Evolutionary conservation across 2,888 invertebrate genomes (phyloP).

Genomic region (Orchestes rusci): DNA sequence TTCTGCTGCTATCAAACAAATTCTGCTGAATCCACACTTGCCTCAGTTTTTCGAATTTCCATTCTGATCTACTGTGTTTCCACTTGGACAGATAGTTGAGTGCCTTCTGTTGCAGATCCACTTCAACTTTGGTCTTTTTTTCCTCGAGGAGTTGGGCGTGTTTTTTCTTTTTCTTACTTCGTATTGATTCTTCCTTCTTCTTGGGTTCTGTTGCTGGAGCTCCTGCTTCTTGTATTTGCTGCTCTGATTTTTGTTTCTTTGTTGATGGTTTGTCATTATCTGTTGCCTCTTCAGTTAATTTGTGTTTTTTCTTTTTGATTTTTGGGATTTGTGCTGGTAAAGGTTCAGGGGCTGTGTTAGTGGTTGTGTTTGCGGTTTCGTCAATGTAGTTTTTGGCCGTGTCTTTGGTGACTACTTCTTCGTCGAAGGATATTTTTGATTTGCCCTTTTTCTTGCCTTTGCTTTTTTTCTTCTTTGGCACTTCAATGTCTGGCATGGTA

Average conservation of each 20-base stretch:
- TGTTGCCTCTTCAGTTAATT: neutral
- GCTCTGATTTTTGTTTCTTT: slow-evolving; percentile 1
- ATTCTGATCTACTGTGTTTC: slow-evolving; percentile 60
- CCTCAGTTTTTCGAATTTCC: slow-evolving; percentile 75
- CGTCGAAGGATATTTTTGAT: slow-evolving; percentile 19
- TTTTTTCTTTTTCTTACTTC: slow-evolving; percentile 59
- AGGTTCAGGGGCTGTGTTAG: neutral
- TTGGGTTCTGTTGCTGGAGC: neutral
- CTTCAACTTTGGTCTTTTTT: slow-evolving; percentile 48
- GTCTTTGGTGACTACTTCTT: slow-evolving; percentile 16
- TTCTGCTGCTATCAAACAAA: slow-evolving; percentile 53
- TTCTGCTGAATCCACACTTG: slow-evolving; percentile 71
- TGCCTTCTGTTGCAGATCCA: slow-evolving; percentile 54
- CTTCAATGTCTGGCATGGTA: too few species aligned
- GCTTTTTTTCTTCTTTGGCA: neutral
- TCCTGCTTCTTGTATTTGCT: slow-evolving; percentile 2
- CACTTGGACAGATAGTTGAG: slow-evolving; percentile 64
- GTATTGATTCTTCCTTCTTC: slow-evolving; percentile 48
- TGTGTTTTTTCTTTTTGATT: slow-evolving; percentile 2
- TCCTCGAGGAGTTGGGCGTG: slow-evolving; percentile 50
- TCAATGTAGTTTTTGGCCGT: slow-evolving; percentile 11
- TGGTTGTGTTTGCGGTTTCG: neutral
- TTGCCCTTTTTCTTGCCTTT: slow-evolving; percentile 6
- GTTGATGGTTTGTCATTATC: neutral
- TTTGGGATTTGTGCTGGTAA: neutral